A percentile compares a stretch with the other conserved stretches of the same genome.
phyloP scores from a whole-genome alignment of 1,140 invertebrate genomes.

The Anastrepha obliqua region DNA sequence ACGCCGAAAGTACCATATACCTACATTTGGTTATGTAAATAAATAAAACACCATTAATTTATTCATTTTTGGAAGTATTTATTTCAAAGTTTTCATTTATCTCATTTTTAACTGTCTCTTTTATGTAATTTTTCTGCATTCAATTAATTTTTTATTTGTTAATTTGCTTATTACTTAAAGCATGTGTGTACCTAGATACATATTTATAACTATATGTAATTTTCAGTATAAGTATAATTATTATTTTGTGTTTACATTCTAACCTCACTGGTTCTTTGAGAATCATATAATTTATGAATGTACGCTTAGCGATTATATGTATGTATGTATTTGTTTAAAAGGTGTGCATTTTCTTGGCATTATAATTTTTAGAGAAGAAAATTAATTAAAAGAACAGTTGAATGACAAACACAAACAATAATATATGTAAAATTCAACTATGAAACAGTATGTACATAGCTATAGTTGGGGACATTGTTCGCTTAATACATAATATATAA shows the following conservation, averaged over 20 bases:
- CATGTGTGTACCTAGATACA: background rate
- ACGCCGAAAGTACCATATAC: background rate
- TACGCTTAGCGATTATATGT: too few species aligned
- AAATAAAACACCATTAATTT: background rate
- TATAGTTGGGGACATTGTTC: too few species aligned
- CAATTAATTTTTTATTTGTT: background rate
- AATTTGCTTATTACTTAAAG: background rate
- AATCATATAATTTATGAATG: too few species aligned
- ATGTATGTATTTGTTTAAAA: too few species aligned
- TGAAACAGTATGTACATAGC: too few species aligned
- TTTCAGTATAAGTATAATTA: background rate
- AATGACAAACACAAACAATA: too few species aligned
- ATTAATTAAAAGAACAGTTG: too few species aligned
- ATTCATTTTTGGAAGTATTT: constrained; percentile 22
- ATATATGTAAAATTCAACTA: too few species aligned
- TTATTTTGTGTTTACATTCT: background rate
- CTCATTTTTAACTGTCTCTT: background rate
- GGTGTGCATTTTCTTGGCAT: too few species aligned
- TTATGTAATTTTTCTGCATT: background rate
- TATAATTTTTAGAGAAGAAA: too few species aligned
- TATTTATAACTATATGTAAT: background rate
- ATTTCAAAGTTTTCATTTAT: constrained; percentile 3
- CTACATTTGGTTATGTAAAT: background rate
- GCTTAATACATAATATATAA: too few species aligned
- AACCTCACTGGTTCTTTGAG: background rate